A percentile compares a stretch with the other conserved stretches of the same genome.
phyloP scores from a whole-genome alignment of 2,888 invertebrate species.

The Nemotelus pantherinus region DNA sequence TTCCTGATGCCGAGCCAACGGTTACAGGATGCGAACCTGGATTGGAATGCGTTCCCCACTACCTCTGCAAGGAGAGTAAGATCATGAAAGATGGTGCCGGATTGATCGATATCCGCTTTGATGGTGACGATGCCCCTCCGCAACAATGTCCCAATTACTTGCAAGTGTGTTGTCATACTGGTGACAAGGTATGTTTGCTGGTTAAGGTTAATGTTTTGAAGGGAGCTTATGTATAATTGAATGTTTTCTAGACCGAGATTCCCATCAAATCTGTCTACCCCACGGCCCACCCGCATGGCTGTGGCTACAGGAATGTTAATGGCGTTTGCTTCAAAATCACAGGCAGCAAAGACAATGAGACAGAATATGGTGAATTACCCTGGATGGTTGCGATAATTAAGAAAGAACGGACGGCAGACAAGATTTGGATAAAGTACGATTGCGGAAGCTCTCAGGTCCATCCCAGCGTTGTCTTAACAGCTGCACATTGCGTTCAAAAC shows the following conservation, averaged over 20 bases:
- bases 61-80: slow-evolving; percentile 75
- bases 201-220: too few relatives aligned
- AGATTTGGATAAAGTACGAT: slow-evolving; percentile 64
- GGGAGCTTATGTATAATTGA: too few relatives aligned
- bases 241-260: slow-evolving; percentile 53
- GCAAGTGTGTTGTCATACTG: slow-evolving; percentile 58
- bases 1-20: not conserved
- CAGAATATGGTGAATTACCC: slow-evolving; percentile 66
- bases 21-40: slow-evolving; percentile 55
- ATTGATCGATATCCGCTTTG: slow-evolving; percentile 79
- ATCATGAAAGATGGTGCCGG: slow-evolving; percentile 77
- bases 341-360: slow-evolving; percentile 71
- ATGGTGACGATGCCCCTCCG: slow-evolving; percentile 52
- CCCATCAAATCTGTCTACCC: slow-evolving; percentile 58
- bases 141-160: slow-evolving; percentile 54
- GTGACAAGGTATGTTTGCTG: slow-evolving; percentile 55
- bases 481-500: slow-evolving; percentile 77
- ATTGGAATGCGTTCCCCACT: slow-evolving; percentile 82
- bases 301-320: slow-evolving; percentile 77
- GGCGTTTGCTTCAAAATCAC: slow-evolving; percentile 79
- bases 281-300: slow-evolving; percentile 63
- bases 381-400: slow-evolving; percentile 68
- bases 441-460: slow-evolving; percentile 62
- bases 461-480: slow-evolving; percentile 75
- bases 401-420: slow-evolving; percentile 54